Percentiles rank a stretch among this genome's conserved stretches.
These are phyloP conservation scores for Podarcis raffonei DNA, from an alignment of 2,113 vertebrate genomes.

Conservation along the genomic window DNA sequence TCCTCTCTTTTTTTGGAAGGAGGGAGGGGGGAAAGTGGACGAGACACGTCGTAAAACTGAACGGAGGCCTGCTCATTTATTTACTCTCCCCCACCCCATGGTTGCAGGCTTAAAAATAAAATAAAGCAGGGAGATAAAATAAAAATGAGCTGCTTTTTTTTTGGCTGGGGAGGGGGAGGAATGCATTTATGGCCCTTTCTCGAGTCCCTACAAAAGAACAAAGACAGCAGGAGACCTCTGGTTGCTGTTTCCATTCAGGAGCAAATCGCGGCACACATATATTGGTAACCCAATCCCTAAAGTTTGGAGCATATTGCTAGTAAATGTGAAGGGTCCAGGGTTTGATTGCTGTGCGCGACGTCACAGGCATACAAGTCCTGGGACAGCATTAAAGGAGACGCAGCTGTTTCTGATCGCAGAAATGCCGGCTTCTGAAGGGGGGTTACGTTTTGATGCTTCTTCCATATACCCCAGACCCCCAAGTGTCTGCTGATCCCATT, in stretches of 20 bases:
- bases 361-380: slow-evolving; percentile 70
- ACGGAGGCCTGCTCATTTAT: slow-evolving; percentile 46
- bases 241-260: slow-evolving; percentile 61
- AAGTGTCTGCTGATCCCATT: neutral
- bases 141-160: neutral
- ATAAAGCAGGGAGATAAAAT: neutral
- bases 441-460: neutral
- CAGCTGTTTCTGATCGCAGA: slow-evolving; percentile 72
- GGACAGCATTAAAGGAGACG: slow-evolving; percentile 66
- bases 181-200: slow-evolving; percentile 48
- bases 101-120: slow-evolving; percentile 39
- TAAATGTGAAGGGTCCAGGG: slow-evolving; percentile 67
- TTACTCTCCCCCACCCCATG: slow-evolving; percentile 48
- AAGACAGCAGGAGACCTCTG: slow-evolving; percentile 37
- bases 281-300: slow-evolving; percentile 70
- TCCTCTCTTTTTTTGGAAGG: slow-evolving; percentile 23
- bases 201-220: slow-evolving; percentile 49
- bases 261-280: slow-evolving; percentile 48
- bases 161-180: slow-evolving; percentile 24
- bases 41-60: slow-evolving; percentile 60
- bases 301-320: slow-evolving; percentile 69
- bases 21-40: neutral
- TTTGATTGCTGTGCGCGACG: slow-evolving; percentile 64
- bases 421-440: slow-evolving; percentile 47
- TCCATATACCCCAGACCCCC: no score